Evolutionary conservation across 2,888 invertebrate species (phyloP).

Genomic region (Troides oblongomaculatus): DNA sequence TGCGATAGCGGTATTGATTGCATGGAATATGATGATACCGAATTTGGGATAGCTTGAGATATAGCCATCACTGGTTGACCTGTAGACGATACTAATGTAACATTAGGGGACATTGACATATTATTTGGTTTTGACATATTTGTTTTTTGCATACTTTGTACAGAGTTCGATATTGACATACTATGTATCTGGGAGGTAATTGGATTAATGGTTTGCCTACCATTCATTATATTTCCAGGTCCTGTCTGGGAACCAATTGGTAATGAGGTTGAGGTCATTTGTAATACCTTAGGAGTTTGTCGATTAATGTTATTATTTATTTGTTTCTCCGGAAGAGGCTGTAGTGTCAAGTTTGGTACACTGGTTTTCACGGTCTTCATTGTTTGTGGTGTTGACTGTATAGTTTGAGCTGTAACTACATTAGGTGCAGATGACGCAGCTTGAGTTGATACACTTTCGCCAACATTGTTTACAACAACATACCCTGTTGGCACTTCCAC

Average conservation of each 20-base stretch:
- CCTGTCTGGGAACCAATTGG: constrained; percentile 57
- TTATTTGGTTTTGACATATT: constrained; percentile 60
- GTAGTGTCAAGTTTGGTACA: constrained; percentile 71
- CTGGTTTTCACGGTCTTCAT: constrained; percentile 66
- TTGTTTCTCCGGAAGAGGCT: constrained; percentile 71
- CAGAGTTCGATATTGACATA: constrained; percentile 64
- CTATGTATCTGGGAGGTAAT: constrained; percentile 74
- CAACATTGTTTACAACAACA: constrained; percentile 84
- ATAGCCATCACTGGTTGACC: constrained; percentile 76
- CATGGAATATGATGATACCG: constrained; percentile 62
- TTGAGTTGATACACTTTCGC: constrained; percentile 67
- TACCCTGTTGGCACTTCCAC: constrained; percentile 87
- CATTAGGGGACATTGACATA: constrained; percentile 69
- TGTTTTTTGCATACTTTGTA: constrained; percentile 60
- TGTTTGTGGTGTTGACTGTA: constrained; percentile 65
- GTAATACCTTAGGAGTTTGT: constrained; percentile 71
- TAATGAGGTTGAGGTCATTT: constrained; percentile 62
- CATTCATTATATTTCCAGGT: constrained; percentile 57
- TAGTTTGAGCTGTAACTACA: constrained; percentile 66
- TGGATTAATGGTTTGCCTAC: constrained; percentile 69
- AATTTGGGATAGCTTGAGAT: constrained; percentile 68
- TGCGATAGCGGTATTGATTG: constrained; percentile 72
- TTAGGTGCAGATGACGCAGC: constrained; percentile 63
- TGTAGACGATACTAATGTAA: constrained; percentile 68
- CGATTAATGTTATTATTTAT: constrained; percentile 52